These are phyloP conservation scores for Ectropis grisescens DNA, from an alignment of 1,140 invertebrate species.

Conservation along the genomic window DNA sequence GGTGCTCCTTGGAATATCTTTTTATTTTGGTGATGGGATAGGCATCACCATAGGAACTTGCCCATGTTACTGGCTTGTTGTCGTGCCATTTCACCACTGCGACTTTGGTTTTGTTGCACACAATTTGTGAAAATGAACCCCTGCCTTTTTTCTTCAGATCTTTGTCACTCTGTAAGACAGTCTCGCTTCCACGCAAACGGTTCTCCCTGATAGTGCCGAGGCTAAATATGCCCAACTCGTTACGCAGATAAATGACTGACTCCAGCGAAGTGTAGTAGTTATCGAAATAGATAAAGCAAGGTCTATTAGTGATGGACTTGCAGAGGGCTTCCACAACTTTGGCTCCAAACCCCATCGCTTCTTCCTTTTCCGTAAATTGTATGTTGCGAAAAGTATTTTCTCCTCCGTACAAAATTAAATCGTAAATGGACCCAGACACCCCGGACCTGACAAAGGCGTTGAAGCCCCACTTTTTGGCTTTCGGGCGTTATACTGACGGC, in stretches of 20 bases:
- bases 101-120: slow-evolving; percentile 16
- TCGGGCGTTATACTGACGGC: slow-evolving; percentile 22
- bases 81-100: slow-evolving; percentile 20
- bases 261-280: slow-evolving; percentile 17
- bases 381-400: slow-evolving; percentile 19
- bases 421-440: slow-evolving; percentile 33
- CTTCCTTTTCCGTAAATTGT: slow-evolving; percentile 12
- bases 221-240: slow-evolving; percentile 19
- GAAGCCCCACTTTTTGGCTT: slow-evolving; percentile 24
- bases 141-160: slow-evolving; percentile 17
- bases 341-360: slow-evolving; percentile 14
- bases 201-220: slow-evolving; percentile 21
- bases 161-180: slow-evolving; percentile 16
- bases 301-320: slow-evolving; percentile 13
- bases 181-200: slow-evolving; percentile 15
- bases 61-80: slow-evolving; percentile 18
- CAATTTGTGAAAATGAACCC: slow-evolving; percentile 15
- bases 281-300: slow-evolving; percentile 16
- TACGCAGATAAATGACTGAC: slow-evolving; percentile 10
- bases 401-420: slow-evolving; percentile 41
- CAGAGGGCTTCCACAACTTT: slow-evolving; percentile 18
- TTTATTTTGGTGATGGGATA: slow-evolving; percentile 12
- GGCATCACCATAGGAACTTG: slow-evolving; percentile 14
- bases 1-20: slow-evolving; percentile 14
- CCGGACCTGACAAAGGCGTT: slow-evolving; percentile 45